Percentiles rank a stretch among this genome's conserved stretches.
These are phyloP conservation scores for Selenia dentaria DNA, from an alignment of 2,888 invertebrate genomes.

Conservation along the genomic window DNA sequence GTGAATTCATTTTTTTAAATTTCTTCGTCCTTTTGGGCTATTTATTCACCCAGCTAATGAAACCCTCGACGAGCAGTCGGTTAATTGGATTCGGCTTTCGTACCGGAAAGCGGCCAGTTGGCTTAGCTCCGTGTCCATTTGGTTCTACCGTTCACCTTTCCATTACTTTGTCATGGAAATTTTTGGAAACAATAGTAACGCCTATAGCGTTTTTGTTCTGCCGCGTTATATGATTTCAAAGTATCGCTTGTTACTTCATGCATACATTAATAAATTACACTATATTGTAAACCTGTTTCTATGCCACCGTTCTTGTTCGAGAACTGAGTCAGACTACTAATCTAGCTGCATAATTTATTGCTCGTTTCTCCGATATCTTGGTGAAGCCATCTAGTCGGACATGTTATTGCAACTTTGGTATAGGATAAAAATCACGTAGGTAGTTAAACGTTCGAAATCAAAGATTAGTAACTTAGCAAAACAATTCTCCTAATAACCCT, in stretches of 20 bases:
- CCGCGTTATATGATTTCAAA: constrained; percentile 33
- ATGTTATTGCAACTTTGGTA: constrained; percentile 1
- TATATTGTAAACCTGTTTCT: constrained; percentile 26
- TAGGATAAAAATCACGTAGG: constrained; percentile 5
- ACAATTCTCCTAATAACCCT: constrained; percentile 12
- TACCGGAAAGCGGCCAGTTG: constrained; percentile 57
- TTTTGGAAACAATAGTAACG: constrained; percentile 34
- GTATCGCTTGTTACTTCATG: constrained; percentile 23
- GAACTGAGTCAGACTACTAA: constrained; percentile 17
- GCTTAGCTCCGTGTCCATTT: constrained; percentile 45
- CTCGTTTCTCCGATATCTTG: constrained; percentile 25
- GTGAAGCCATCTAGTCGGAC: neutral
- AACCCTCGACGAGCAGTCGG: constrained; percentile 62
- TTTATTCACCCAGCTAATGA: constrained; percentile 65
- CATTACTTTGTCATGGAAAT: constrained; percentile 51
- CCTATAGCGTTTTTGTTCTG: constrained; percentile 19
- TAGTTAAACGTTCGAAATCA: constrained; percentile 6
- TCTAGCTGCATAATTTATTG: constrained; percentile 26
- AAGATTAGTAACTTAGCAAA: constrained; percentile 13
- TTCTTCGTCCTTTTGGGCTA: constrained; percentile 43
- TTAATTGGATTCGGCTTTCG: constrained; percentile 78
- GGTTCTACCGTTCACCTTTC: constrained; percentile 51
- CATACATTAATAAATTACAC: constrained; percentile 26
- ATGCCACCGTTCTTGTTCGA: constrained; percentile 5
- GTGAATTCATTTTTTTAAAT: constrained; percentile 40